Base-by-base conservation (phyloP, 2,113 vertebrate species). In the Tupaia tana region DNA sequence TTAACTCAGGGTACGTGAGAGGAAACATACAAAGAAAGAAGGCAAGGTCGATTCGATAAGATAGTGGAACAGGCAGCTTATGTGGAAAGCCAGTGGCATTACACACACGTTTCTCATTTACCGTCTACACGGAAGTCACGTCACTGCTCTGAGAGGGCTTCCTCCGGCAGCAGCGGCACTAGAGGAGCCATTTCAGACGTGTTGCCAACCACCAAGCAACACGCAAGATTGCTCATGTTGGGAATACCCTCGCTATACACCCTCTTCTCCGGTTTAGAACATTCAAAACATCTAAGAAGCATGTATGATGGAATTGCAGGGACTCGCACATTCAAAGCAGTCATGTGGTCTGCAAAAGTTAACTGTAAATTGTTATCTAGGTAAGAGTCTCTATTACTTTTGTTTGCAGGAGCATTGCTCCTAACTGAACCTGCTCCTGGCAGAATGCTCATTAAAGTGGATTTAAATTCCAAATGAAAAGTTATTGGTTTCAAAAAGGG, bases 401-500 rank as follows among this genome's bases (percentile, higher is more conserved):
- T 96, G 82, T 93, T 96, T 93, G 22, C 58, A 27, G 79, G 94
- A 97, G 58, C 71, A 59, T 0, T 0, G 31, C 86, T 81, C 84
- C 81, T 73, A 92, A 90, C 95, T 90, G 86, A 97, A 95, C 92
- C 74, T 75, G n/a, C 93, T 80, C 86, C 71, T 78, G 64, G 83
- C 63, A 81, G 91, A 96, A 96, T 91, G 89, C 89, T 96, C 77
- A 96, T 97, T 97, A 96, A 97, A 91, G 71, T 89, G 54, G 81
- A 90, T 97, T 96, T 97, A 95, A 89, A 97, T 96, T 96, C 84
- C 89, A 95, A 95, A 96, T 88, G 84, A 91, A 96, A 97, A 96
- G 58, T 87, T 97, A 96, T 95, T 97, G 94, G 94, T 94, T 97
- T 96, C 67, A n/a, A 93, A 91, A 94, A 95, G 92, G 63, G 61